These are phyloP conservation scores for Leucania comma DNA, from an alignment of 2,888 invertebrate genomes.

Conservation along the genomic window DNA sequence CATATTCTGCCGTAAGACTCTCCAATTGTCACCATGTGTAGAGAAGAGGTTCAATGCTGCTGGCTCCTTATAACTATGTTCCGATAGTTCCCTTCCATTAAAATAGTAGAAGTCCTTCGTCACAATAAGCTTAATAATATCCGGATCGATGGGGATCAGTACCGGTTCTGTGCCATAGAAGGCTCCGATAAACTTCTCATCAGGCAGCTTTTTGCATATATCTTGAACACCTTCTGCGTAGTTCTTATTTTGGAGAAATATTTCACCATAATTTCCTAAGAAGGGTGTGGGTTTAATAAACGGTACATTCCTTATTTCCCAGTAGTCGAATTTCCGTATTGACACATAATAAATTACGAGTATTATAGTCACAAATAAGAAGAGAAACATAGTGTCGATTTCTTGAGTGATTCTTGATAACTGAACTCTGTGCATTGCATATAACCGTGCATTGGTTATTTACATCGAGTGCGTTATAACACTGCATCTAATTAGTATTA, in stretches of 20 bases:
- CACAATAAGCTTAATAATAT: constrained; percentile 70
- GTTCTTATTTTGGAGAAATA: constrained; percentile 61
- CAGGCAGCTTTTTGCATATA: constrained; percentile 67
- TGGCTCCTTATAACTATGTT: constrained; percentile 58
- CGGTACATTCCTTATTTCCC: constrained; percentile 67
- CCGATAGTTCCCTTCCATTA: constrained; percentile 67
- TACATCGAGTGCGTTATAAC: not conserved
- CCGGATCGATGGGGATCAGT: constrained; percentile 70
- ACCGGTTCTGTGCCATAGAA: constrained; percentile 56
- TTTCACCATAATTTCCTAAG: constrained; percentile 70
- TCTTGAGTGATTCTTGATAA: constrained; percentile 5
- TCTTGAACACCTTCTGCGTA: constrained; percentile 50
- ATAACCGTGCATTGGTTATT: not conserved
- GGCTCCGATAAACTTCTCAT: constrained; percentile 71
- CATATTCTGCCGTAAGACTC: constrained; percentile 62
- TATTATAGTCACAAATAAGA: constrained; percentile 17
- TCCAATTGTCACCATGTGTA: constrained; percentile 61
- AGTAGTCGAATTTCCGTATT: constrained; percentile 71
- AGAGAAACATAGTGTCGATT: constrained; percentile 36
- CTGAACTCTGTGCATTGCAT: not conserved
- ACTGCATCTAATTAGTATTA: constrained; percentile 24
- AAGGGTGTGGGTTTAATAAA: constrained; percentile 61
- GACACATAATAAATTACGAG: constrained; percentile 38
- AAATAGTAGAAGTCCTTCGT: constrained; percentile 75
- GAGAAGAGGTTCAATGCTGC: constrained; percentile 53